Conservation (phyloP, 1,140 invertebrate genomes). For the Procambarus clarkii region DNA sequence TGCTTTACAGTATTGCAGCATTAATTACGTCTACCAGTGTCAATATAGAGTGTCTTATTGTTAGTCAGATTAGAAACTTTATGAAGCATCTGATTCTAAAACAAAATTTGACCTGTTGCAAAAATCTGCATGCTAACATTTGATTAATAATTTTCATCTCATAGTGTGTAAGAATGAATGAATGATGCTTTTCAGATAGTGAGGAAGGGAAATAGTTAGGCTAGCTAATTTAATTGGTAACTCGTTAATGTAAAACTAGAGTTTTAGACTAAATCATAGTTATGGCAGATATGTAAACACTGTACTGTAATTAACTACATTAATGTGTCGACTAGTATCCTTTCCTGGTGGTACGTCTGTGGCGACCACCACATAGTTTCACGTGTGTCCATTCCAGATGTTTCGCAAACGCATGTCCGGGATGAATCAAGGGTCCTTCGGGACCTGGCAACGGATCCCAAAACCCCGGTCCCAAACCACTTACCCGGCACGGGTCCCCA, state of each 20-base stretch:
- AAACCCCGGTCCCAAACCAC: conserved; percentile 62
- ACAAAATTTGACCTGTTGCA: background rate
- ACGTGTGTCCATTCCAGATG: conserved; percentile 73
- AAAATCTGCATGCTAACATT: conserved; percentile 27
- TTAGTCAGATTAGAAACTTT: conserved; percentile 5
- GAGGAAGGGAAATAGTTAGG: background rate
- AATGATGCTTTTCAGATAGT: conserved; percentile 17
- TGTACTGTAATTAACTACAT: background rate
- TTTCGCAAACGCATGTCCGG: conserved; percentile 69
- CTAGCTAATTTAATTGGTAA: background rate
- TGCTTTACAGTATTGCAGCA: too few relatives aligned
- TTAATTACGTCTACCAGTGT: background rate
- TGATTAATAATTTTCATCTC: conserved; percentile 26
- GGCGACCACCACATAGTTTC: conserved; percentile 71
- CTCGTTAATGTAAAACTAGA: background rate
- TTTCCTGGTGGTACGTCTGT: conserved; percentile 44
- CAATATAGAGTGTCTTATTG: background rate
- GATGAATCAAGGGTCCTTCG: conserved; percentile 64
- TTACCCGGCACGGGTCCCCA: conserved; percentile 63
- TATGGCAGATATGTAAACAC: background rate
- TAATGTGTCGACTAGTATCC: conserved; percentile 37
- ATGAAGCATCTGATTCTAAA: conserved; percentile 13
- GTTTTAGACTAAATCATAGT: background rate
- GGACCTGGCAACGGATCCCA: conserved; percentile 64
- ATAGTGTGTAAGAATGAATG: conserved; percentile 42